phyloP scores from a whole-genome alignment of 2,797 vertebrate genomes.

The Phoebastria nigripes region DNA sequence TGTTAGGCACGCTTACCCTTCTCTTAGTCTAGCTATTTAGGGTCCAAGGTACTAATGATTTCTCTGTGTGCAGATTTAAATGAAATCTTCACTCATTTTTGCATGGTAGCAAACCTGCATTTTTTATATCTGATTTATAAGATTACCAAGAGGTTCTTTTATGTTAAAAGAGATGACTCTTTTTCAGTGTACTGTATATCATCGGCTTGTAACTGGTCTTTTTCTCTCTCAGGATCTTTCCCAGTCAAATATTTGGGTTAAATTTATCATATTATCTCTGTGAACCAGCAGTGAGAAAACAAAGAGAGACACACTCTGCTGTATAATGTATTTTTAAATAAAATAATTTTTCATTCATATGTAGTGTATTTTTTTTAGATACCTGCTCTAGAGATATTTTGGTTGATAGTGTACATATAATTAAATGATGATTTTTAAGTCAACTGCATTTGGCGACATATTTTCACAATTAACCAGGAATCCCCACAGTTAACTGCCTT shows the following conservation, averaged over 20 bases:
- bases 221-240: conserved; percentile 77
- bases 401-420: background rate
- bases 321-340: conserved; percentile 82
- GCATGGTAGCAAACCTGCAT: conserved; percentile 73
- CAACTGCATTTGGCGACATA: background rate
- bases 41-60: conserved; percentile 63
- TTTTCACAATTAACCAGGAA: background rate
- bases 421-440: background rate
- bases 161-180: conserved; percentile 78
- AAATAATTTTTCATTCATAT: conserved; percentile 64
- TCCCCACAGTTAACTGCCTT: background rate
- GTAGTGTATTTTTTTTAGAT: background rate
- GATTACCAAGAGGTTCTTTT: conserved; percentile 77
- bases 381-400: background rate
- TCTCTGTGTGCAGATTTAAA: conserved; percentile 67
- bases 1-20: conserved; percentile 46
- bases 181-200: conserved; percentile 72
- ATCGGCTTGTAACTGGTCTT: conserved; percentile 72
- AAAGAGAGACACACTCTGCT: conserved; percentile 71
- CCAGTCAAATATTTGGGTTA: conserved; percentile 74
- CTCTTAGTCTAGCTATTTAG: conserved; percentile 63
- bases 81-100: conserved; percentile 63
- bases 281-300: conserved; percentile 73
- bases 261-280: conserved; percentile 69
- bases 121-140: conserved; percentile 75